A percentile compares a stretch with the other conserved stretches of the same genome.
Evolutionary conservation across 2,797 vertebrate species (phyloP).

Genomic region (Fratercula arctica): DNA sequence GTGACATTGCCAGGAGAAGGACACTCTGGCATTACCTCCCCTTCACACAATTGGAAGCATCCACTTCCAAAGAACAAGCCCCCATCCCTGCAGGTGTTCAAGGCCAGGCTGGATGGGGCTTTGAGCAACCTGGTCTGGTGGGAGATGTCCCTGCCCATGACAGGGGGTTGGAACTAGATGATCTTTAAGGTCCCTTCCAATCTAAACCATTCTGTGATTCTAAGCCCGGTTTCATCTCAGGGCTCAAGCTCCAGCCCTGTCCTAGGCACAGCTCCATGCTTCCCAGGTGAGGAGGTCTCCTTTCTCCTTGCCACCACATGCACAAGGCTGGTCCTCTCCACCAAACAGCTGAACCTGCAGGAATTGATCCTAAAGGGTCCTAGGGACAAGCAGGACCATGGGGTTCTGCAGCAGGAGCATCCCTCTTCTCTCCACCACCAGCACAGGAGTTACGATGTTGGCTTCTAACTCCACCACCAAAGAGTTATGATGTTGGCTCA

Average conservation of each 20-base stretch:
- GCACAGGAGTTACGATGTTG: not conserved
- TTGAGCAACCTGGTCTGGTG: not conserved
- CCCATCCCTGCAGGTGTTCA: not conserved
- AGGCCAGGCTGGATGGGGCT: not conserved
- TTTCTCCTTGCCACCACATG: not conserved
- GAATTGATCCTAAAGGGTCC: not conserved
- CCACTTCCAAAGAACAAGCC: not conserved
- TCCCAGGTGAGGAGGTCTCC: not conserved
- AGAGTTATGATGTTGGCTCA: not conserved
- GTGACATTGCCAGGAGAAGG: not conserved
- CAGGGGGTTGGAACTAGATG: not conserved
- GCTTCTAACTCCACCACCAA: not conserved
- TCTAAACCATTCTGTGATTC: not conserved
- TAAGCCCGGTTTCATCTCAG: not conserved
- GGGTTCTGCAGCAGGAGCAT: not conserved
- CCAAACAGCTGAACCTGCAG: not conserved
- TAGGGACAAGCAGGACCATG: not conserved
- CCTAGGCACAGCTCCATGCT: not conserved
- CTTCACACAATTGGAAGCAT: not conserved
- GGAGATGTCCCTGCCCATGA: not conserved
- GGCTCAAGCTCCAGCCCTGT: not conserved
- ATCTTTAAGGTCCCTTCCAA: not conserved
- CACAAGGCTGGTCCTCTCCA: not conserved
- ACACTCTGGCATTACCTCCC: accelerated
- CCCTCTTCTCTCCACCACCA: not conserved